Conservation (phyloP, 1,140 invertebrate species). For the Cydia pomonella region DNA sequence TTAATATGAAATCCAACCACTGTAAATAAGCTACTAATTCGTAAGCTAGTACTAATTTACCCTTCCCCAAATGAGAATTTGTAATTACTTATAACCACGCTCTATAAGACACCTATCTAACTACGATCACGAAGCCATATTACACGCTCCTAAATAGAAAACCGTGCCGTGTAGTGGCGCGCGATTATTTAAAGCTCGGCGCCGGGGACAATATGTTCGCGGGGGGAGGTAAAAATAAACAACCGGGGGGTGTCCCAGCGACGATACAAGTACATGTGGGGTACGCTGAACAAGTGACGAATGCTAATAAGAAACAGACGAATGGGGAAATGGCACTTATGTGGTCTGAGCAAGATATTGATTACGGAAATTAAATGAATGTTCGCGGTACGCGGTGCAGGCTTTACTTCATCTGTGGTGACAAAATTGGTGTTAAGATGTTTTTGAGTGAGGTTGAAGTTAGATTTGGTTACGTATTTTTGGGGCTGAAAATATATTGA, state of each 20-base stretch:
- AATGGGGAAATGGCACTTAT: background rate
- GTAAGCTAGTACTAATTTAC: too few relatives aligned
- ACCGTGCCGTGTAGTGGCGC: background rate
- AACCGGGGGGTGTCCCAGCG: background rate
- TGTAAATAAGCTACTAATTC: too few relatives aligned
- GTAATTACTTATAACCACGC: too few relatives aligned
- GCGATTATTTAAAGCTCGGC: background rate
- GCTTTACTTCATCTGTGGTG: too few relatives aligned
- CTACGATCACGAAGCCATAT: background rate
- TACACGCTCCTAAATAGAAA: slow-evolving; percentile 3
- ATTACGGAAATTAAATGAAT: background rate
- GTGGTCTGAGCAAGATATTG: background rate
- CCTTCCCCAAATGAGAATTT: too few relatives aligned
- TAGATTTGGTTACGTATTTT: too few relatives aligned
- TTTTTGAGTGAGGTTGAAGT: too few relatives aligned
- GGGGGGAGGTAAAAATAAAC: slow-evolving; percentile 27
- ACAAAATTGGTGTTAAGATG: too few relatives aligned
- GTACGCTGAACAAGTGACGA: slow-evolving; percentile 6
- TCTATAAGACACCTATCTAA: background rate
- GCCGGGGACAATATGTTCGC: slow-evolving; percentile 30
- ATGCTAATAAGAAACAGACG: background rate
- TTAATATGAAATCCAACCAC: too few relatives aligned
- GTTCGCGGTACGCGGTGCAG: too few relatives aligned
- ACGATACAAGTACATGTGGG: background rate
- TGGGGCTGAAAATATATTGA: too few relatives aligned